phyloP scores from a whole-genome alignment of 1,140 invertebrate genomes.

The Drosophila novamexicana region DNA sequence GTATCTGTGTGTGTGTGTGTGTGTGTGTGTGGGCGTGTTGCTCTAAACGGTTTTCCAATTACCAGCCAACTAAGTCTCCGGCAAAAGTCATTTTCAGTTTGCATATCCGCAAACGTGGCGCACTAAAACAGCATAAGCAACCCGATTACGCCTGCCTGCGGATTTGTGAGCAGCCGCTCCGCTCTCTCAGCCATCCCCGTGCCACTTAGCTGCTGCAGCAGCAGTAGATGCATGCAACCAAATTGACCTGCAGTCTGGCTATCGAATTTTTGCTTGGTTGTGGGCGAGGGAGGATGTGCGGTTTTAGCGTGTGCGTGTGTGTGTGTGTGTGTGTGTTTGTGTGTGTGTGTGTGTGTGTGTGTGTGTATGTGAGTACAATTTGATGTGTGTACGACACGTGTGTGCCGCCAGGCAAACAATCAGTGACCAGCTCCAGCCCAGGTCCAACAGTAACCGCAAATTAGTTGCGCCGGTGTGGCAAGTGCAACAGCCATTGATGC shows the following conservation, averaged over 20 bases:
- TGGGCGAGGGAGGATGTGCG: neutral
- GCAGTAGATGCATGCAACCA: neutral
- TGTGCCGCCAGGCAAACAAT: slow-evolving; percentile 43
- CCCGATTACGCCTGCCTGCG: slow-evolving; percentile 42
- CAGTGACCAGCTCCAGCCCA: slow-evolving; percentile 26
- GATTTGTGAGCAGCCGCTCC: slow-evolving; percentile 26
- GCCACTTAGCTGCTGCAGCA: slow-evolving; percentile 5
- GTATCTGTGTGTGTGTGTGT: neutral
- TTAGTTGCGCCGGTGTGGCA: slow-evolving; percentile 38
- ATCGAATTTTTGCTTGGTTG: slow-evolving; percentile 4
- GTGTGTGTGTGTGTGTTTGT: slow-evolving; percentile 9
- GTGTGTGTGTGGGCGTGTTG: slow-evolving; percentile 22
- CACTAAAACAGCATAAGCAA: slow-evolving; percentile 42
- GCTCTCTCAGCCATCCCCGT: neutral
- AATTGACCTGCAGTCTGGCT: slow-evolving; percentile 8
- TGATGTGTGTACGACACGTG: slow-evolving; percentile 39
- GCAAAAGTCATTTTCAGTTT: slow-evolving; percentile 78
- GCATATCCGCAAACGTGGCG: slow-evolving; percentile 61
- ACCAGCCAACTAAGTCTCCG: slow-evolving; percentile 51
- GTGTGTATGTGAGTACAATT: slow-evolving; percentile 11
- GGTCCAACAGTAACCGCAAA: slow-evolving; percentile 32
- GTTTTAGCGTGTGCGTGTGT: neutral
- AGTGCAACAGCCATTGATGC: slow-evolving; percentile 10
- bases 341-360: slow-evolving; percentile 1
- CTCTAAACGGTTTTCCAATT: slow-evolving; percentile 76